Base-by-base conservation (phyloP, 2,797 vertebrate species). In the Orientallactaga sibirica region DNA sequence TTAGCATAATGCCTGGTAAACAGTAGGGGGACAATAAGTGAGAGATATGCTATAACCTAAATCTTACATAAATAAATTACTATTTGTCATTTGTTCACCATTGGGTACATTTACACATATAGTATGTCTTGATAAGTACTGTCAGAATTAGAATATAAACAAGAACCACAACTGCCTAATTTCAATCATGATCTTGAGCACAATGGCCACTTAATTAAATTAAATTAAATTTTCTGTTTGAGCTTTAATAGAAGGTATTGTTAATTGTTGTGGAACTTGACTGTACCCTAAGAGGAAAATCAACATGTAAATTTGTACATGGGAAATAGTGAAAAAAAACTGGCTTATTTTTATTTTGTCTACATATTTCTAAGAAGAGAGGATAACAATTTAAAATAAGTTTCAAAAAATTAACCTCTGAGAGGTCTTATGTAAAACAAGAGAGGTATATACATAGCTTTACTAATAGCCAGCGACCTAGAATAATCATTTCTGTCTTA, bases 121-220 rank as follows among this genome's bases (percentile, higher is more conserved):
- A 75, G 43, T 83, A 90, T 93, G 37, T 92, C 20, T 58, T 79
- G 61, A 88, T 93, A 16, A 66, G 66, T 90, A 77, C 8, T 95
- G 55, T 76, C 55, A 78, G 12, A 94, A 52, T 83, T 89, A 86
- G 83, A 96, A 12, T 81, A 90, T 9, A 93, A 91, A n/a, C 52
- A 94, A 52, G 19, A 73, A 80, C 61, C 52, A 93, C 24, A 93
- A 73, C 48, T 93, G 62, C 19, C 91, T 92, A 94, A 91, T 90
- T 82, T 85, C 43, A 88, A 88, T 78, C 68, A 88, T 77, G 25
- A 92, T 84, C 79, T 83, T 75, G 20, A 55, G 67, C 33, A 88
- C 7, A 7, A 58, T 92, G 43, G 62, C 70, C 92, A 43, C n/a
- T 84, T 94, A 91, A 95, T 96, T 92, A 95, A 94, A 94, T 55